Percentiles rank a stretch among this genome's conserved stretches.
Evolutionary conservation across 2,113 vertebrate genomes (phyloP).

Genomic region (Macrotis lagotis): DNA sequence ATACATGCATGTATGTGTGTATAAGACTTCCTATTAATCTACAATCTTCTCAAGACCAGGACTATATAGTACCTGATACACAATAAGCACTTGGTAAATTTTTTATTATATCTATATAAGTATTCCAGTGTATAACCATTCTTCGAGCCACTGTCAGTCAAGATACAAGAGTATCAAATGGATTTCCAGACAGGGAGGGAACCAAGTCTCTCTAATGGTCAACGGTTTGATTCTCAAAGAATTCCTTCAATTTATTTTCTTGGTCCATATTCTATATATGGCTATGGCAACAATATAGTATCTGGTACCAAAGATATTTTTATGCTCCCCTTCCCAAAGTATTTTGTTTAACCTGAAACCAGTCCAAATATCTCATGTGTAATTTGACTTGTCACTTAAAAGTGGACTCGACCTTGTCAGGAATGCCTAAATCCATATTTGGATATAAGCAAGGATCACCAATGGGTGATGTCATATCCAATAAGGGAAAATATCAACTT

Average conservation of each 20-base stretch:
- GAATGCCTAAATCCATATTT: background rate
- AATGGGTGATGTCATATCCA: background rate
- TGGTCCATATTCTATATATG: background rate
- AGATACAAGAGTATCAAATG: background rate
- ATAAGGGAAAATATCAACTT: background rate
- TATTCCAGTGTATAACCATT: background rate
- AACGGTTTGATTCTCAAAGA: background rate
- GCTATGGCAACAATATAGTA: background rate
- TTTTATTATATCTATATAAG: background rate
- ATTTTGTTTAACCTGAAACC: background rate
- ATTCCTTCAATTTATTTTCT: background rate
- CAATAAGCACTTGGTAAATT: background rate
- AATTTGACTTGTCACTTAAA: background rate
- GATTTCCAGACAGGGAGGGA: background rate
- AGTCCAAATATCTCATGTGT: background rate
- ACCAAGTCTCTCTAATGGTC: background rate
- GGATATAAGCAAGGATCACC: background rate
- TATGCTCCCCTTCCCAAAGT: background rate
- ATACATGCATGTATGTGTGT: background rate
- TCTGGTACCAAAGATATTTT: background rate
- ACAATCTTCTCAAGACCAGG: background rate
- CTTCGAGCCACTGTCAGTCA: background rate
- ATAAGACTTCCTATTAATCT: background rate
- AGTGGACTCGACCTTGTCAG: background rate
- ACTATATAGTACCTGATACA: background rate